Evolutionary conservation across 2,797 vertebrate genomes (phyloP).

Genomic region (Manis javanica): DNA sequence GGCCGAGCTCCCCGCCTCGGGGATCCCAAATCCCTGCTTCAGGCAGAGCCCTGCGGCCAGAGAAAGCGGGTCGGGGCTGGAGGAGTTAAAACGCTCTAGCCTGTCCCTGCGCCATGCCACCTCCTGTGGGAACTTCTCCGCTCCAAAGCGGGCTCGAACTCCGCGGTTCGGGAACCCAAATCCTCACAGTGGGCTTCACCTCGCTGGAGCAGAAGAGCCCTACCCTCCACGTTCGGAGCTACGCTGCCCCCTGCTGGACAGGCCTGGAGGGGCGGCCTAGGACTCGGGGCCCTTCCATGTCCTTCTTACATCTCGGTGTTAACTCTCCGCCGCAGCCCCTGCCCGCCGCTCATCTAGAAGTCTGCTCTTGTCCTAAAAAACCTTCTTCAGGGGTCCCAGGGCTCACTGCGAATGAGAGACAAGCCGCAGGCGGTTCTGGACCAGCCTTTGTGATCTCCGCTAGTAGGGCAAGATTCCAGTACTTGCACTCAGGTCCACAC

Average conservation of each 20-base stretch:
- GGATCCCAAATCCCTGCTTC: not conserved
- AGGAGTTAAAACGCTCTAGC: not conserved
- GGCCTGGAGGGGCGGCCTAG: not conserved
- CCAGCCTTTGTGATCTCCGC: not conserved
- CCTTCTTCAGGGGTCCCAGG: not conserved
- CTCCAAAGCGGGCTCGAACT: rapidly evolving
- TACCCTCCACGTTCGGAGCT: not conserved
- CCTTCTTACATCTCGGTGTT: rapidly evolving
- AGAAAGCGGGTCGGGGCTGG: too few species aligned
- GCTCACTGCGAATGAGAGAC: not conserved
- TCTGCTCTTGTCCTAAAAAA: not conserved
- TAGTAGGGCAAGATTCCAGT: not conserved
- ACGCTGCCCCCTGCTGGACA: slow-evolving; percentile 75
- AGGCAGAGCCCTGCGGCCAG: not conserved
- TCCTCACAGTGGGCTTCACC: not conserved
- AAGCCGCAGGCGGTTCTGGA: not conserved
- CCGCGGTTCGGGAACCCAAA: rapidly evolving
- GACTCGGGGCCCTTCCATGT: rapidly evolving
- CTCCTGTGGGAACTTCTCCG: not conserved
- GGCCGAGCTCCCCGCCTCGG: not conserved
- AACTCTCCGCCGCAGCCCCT: rapidly evolving
- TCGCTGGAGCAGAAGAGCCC: rapidly evolving
- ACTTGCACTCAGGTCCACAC: not conserved
- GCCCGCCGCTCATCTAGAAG: rapidly evolving
- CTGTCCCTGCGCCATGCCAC: not conserved